These are phyloP conservation scores for Andrena bucephala DNA, from an alignment of 2,888 invertebrate species.

Conservation along the genomic window DNA sequence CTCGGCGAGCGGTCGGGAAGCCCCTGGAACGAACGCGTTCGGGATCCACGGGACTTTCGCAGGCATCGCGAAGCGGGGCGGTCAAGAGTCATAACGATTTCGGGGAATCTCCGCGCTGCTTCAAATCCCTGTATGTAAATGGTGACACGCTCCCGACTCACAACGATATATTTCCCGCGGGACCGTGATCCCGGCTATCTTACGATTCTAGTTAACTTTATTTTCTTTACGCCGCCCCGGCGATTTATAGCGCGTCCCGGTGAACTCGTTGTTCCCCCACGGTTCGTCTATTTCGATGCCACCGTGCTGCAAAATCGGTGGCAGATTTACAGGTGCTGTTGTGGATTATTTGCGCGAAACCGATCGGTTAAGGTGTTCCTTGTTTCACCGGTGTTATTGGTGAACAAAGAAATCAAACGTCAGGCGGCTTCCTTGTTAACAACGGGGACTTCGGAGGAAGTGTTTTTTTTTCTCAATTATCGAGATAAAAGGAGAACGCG, in stretches of 20 bases:
- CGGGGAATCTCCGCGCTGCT: background rate
- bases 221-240: constrained; percentile 13
- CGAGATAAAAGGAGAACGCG: background rate
- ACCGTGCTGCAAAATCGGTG: no score
- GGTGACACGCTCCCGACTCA: constrained; percentile 12
- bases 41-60: background rate
- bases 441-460: background rate
- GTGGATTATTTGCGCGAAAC: background rate
- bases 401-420: constrained; percentile 32
- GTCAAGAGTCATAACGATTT: background rate
- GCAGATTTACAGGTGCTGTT: no score
- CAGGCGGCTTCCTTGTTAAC: background rate
- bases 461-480: background rate
- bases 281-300: constrained; percentile 9
- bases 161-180: constrained; percentile 13
- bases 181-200: constrained; percentile 29
- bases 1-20: background rate
- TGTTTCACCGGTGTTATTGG: constrained; percentile 15
- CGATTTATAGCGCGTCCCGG: constrained; percentile 30
- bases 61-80: background rate
- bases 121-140: constrained; percentile 35
- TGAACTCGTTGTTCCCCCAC: constrained; percentile 20
- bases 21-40: background rate
- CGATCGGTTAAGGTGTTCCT: background rate
- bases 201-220: constrained; percentile 39